A percentile compares a stretch with the other conserved stretches of the same genome.
These are phyloP conservation scores for Xenentodon cancila DNA, from an alignment of 2,797 vertebrate species.

Conservation along the genomic window DNA sequence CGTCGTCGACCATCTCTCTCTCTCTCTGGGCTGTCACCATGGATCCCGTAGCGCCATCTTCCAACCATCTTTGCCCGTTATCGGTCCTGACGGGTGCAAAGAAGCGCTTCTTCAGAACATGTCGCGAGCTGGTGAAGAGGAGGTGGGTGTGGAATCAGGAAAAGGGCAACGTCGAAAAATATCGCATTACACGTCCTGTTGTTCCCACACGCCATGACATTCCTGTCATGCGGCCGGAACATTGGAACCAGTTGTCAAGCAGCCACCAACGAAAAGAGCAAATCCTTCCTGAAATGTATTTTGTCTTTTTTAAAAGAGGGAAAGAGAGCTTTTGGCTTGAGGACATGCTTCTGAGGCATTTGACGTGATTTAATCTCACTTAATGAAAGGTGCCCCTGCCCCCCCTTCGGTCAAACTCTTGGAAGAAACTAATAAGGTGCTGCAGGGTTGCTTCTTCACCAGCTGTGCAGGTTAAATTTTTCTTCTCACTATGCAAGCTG, in stretches of 20 bases:
- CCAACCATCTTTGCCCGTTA: constrained; percentile 49
- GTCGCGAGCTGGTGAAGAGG: constrained; percentile 83
- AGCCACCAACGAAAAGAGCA: constrained; percentile 68
- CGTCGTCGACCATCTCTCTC: constrained; percentile 41
- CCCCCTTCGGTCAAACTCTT: constrained; percentile 34
- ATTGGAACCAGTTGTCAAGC: constrained; percentile 74
- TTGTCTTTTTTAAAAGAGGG: constrained; percentile 72
- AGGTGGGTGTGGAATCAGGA: constrained; percentile 84
- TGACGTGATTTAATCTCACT: constrained; percentile 80
- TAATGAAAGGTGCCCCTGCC: constrained; percentile 68
- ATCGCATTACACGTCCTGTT: constrained; percentile 51
- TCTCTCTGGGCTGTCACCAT: constrained; percentile 57
- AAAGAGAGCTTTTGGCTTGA: constrained; percentile 48
- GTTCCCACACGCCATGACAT: constrained; percentile 67
- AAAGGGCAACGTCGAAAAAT: constrained; percentile 83
- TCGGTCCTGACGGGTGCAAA: constrained; percentile 75
- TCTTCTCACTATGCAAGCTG: constrained; percentile 33
- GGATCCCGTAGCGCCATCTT: constrained; percentile 63
- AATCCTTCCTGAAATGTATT: constrained; percentile 73
- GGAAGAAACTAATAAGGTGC: constrained; percentile 52
- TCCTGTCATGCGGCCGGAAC: constrained; percentile 52
- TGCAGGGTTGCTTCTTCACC: constrained; percentile 52
- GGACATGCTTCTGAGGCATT: constrained; percentile 65
- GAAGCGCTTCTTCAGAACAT: constrained; percentile 78
- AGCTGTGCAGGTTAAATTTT: constrained; percentile 58